Conservation (phyloP, 2,888 invertebrate genomes). For the Drosophila borborema region DNA sequence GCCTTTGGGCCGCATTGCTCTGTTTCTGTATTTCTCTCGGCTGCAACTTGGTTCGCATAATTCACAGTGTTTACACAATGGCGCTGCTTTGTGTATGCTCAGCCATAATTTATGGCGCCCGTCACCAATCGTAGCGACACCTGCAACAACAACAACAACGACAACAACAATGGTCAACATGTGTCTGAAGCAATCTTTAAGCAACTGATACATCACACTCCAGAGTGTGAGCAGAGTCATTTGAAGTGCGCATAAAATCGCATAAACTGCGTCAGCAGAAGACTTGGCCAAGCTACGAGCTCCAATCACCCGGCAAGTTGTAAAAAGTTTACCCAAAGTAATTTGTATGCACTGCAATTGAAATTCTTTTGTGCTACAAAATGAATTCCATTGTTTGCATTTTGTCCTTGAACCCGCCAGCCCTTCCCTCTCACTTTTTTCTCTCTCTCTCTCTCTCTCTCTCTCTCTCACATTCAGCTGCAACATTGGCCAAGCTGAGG, state of each 20-base stretch:
- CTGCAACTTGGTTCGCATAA: constrained; percentile 32
- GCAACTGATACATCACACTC: not conserved
- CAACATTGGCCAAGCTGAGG: constrained; percentile 3
- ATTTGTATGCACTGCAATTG: constrained; percentile 75
- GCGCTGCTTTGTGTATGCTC: constrained; percentile 16
- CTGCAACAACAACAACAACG: constrained; percentile 18
- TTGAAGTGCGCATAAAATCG: constrained; percentile 7
- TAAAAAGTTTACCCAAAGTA: constrained; percentile 72
- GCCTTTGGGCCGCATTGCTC: constrained; percentile 15
- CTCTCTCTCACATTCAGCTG: not conserved
- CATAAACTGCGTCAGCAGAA: not conserved
- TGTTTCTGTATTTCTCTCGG: constrained; percentile 10
- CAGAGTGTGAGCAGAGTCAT: not conserved
- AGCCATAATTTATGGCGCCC: constrained; percentile 37
- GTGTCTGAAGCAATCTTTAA: constrained; percentile 1
- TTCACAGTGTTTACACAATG: constrained; percentile 36
- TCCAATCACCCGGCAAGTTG: constrained; percentile 42
- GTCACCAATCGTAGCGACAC: constrained; percentile 23
- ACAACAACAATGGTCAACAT: constrained; percentile 1
- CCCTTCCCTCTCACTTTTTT: not conserved
- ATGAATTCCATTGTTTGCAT: constrained; percentile 72
- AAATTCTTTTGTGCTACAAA: constrained; percentile 73
- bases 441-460: not conserved
- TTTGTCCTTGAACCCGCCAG: constrained; percentile 36
- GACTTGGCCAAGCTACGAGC: not conserved